Evolutionary conservation across 2,113 vertebrate genomes (phyloP), one percentile per base, ranked within the genome.

Genomic region (Eolophus roseicapilla): DNA sequence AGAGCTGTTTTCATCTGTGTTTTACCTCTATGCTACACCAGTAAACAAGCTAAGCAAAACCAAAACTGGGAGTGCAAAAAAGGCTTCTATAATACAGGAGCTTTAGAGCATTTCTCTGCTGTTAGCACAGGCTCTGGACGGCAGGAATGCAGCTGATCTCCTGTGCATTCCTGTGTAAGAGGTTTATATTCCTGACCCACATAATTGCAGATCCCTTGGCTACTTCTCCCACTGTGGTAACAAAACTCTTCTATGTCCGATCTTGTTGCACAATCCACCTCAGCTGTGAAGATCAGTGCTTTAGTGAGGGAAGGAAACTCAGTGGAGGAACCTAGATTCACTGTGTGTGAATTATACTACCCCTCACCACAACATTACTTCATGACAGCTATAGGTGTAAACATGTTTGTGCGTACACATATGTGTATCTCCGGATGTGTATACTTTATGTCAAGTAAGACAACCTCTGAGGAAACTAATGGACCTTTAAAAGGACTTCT

Each of bases 141-240:
- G 43, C 33, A 92, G 91, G 85, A 96, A 85, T 91, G 76, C 60
- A 59, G 83, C 63, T 94, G 90, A 95, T 95, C 94, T 93, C 75
- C 78, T 75, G 82, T 50, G 64, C 92, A 88, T 93, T 97, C 90
- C 93, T 93, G 55, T 29, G 6, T 92, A 94, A 96, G 92, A 94
- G 95, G 88, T 95, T 96, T 97, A 96, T 94, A 43, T 41, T 84
- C 86, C 86, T 2, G 0, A 67, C 71, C 93, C 92, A 79, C 73
- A 37, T 88, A 93, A 71, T 39, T 94, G 76, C 94, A 90, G 79
- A 81, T 83, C 68, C 33, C 39, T 63, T 90, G 73, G 47, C 73
- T 92, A 41, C 62, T 43, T 68, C 52, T 94, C 79, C 47, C 39
- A 71, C 2, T 2, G 44, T 37, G 4, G 17, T 49, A 94, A 94